Evolutionary conservation across 2,888 invertebrate genomes (phyloP).

Genomic region (Meganola albula): DNA sequence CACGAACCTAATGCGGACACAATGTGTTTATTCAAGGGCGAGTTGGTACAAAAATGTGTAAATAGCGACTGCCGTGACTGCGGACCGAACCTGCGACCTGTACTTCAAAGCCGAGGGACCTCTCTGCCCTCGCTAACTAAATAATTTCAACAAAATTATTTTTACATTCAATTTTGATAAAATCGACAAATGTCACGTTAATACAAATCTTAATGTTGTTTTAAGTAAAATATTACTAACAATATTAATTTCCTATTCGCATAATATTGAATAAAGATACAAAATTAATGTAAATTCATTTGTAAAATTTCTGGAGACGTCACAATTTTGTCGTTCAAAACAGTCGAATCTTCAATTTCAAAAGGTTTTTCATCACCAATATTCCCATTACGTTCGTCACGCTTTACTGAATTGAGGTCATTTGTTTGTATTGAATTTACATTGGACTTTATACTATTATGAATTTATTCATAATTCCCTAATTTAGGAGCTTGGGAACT

Average conservation of each 20-base stretch:
- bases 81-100: too few species aligned
- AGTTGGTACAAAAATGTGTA: too few species aligned
- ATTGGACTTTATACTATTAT: not conserved
- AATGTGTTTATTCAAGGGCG: too few species aligned
- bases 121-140: too few species aligned
- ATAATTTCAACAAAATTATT: too few species aligned
- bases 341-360: slow-evolving; percentile 7
- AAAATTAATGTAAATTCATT: slow-evolving; percentile 1
- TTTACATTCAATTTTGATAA: too few species aligned
- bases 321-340: slow-evolving; percentile 11
- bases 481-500: not conserved
- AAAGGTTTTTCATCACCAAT: slow-evolving; percentile 11
- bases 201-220: too few species aligned
- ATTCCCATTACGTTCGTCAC: slow-evolving; percentile 5
- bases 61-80: too few species aligned
- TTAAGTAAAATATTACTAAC: too few species aligned
- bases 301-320: slow-evolving; percentile 9
- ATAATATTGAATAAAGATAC: not conserved
- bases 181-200: too few species aligned
- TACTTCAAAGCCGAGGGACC: too few species aligned
- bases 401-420: slow-evolving; percentile 2
- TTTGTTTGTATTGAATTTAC: not conserved
- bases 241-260: not conserved
- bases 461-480: not conserved
- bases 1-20: too few species aligned